phyloP scores from a whole-genome alignment of 1,140 invertebrate genomes.

The Pogonus chalceus region DNA sequence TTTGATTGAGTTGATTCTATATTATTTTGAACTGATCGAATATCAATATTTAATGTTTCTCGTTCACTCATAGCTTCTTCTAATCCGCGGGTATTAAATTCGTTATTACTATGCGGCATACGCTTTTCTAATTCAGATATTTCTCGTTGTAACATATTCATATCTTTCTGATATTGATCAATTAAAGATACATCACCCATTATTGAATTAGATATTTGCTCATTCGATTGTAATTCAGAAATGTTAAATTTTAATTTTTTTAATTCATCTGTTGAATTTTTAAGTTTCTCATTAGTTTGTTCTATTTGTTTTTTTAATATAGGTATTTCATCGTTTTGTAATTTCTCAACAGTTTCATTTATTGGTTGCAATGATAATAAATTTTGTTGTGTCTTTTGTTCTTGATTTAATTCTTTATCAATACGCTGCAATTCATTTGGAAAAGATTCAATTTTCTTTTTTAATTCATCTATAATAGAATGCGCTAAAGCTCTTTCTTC shows the following conservation, averaged over 20 bases:
- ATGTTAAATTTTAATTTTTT: constrained; percentile 17
- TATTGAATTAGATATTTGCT: constrained; percentile 21
- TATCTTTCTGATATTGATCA: constrained; percentile 26
- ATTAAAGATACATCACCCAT: constrained; percentile 24
- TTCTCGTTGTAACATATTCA: constrained; percentile 17
- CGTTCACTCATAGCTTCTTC: constrained; percentile 4
- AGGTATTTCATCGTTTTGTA: constrained; percentile 11
- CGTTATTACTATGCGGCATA: not conserved
- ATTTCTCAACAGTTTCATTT: constrained; percentile 21
- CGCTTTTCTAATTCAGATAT: constrained; percentile 5
- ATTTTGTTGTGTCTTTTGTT: constrained; percentile 24
- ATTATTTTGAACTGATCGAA: not conserved
- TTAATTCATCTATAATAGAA: constrained; percentile 33
- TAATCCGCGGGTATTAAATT: not conserved
- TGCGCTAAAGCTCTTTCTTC: constrained; percentile 17
- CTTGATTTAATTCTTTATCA: constrained; percentile 29
- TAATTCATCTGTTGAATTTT: constrained; percentile 16
- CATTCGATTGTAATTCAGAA: constrained; percentile 17
- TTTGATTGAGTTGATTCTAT: not conserved
- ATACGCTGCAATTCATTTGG: constrained; percentile 31
- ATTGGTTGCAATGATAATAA: constrained; percentile 25
- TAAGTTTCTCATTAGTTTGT: constrained; percentile 17
- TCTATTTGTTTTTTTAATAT: not conserved
- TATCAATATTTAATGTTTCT: constrained; percentile 2
- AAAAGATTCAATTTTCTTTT: constrained; percentile 39